Percentiles rank a stretch among this genome's conserved stretches.
Evolutionary conservation across 2,888 invertebrate genomes (phyloP).

Genomic region (Odontocolon sp.): DNA sequence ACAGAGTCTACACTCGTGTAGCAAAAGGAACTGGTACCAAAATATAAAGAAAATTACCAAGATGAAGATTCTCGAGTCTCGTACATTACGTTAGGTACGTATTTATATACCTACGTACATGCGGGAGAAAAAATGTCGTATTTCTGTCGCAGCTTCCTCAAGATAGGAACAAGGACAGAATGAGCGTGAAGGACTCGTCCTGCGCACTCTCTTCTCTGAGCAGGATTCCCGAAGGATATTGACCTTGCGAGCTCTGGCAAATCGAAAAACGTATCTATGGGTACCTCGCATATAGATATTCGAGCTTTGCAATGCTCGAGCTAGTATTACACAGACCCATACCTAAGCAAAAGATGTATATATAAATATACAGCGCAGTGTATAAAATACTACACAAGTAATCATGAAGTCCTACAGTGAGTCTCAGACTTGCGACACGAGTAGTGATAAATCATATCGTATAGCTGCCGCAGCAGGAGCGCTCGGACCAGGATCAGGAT

Average conservation of each 20-base stretch:
- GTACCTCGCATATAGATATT: slow-evolving; percentile 39
- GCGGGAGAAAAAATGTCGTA: too few relatives aligned
- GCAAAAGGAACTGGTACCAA: too few relatives aligned
- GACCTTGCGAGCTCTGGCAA: slow-evolving; percentile 65
- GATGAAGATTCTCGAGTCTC: too few relatives aligned
- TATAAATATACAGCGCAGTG: slow-evolving; percentile 2
- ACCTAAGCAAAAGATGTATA: not conserved
- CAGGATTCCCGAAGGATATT: slow-evolving; percentile 72
- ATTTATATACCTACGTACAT: too few relatives aligned
- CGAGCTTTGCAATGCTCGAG: slow-evolving; percentile 27
- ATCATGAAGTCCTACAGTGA: slow-evolving; percentile 46
- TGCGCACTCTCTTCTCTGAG: slow-evolving; percentile 39
- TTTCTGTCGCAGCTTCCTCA: not conserved
- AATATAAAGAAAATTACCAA: too few relatives aligned
- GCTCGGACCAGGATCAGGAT: slow-evolving; percentile 51
- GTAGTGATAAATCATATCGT: slow-evolving; percentile 55
- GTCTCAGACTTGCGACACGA: slow-evolving; percentile 48
- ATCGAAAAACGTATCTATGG: slow-evolving; percentile 62
- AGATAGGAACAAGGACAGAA: slow-evolving; percentile 28
- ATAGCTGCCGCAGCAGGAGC: slow-evolving; percentile 45
- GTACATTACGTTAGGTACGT: not conserved
- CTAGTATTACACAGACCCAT: slow-evolving; percentile 28
- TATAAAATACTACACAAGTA: slow-evolving; percentile 29
- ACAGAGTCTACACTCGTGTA: too few relatives aligned
- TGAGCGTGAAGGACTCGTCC: slow-evolving; percentile 35